Base-by-base conservation (phyloP, 2,113 vertebrate species). In the Fukomys damarensis region DNA sequence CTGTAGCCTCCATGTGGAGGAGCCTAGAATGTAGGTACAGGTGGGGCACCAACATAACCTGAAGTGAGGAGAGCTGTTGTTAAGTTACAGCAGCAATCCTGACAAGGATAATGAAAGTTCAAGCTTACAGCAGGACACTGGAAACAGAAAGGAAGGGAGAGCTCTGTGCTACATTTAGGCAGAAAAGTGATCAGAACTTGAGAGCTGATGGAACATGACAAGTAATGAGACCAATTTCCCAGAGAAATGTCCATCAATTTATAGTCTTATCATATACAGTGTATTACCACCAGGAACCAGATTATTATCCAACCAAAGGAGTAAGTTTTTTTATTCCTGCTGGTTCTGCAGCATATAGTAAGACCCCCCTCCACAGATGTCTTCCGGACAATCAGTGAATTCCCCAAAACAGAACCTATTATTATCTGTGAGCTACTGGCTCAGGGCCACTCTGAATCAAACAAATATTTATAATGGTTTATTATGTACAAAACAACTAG, bases 401-500 rank as follows among this genome's bases (percentile, higher is more conserved):
- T 94, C 70, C 91, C 58, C 46, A 81, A 94, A 95, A 81, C 7
- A 26, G 5, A 95, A n/a, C 81, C 30, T 24, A 17, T n/a, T 68
- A 92, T 83, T 92, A 59, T 46, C 30, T 22, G 5, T 49, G 30
- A 77, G 41, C 72, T 66, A 82, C 2, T 61, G 52, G 63, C 56
- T 46, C 41, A 80, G 68, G 49, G 30, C 19, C 65, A 89, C 28
- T 86, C 65, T 76, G 77, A 86, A 43, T 54, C 30, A 65, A 93
- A 82, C 43, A 82, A 94, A 91, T 56, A 92, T 41, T 93, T 92
- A 85, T 2, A 24, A 68, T 28, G 14, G 6, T 74, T 56, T 83
- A 9, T 83, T 66, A 93, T 83, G 96, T 97, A 22, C 68, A 84
- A 93, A 95, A 95, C 95, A 83, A 82, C 81, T 87, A 65, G 52